phyloP scores from a whole-genome alignment of 2,797 vertebrate species.

The Mormyrops boulengeri region DNA sequence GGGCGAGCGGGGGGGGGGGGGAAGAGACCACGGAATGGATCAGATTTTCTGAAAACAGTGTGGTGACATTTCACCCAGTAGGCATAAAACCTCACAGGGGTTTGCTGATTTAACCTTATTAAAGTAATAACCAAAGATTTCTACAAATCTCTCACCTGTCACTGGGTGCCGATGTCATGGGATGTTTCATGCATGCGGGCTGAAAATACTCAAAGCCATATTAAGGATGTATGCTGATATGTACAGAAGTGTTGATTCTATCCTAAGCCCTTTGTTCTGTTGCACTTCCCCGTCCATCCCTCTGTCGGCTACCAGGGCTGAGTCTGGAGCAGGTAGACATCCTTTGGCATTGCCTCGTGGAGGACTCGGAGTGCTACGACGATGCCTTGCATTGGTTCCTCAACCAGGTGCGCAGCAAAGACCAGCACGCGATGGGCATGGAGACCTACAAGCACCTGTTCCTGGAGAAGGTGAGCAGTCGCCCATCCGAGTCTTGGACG shows the following conservation, averaged over 20 bases:
- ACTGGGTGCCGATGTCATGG: not conserved
- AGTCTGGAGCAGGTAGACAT: slow-evolving; percentile 98
- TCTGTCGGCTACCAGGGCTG: slow-evolving; percentile 61
- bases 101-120: not conserved
- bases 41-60: not conserved
- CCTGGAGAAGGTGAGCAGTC: slow-evolving; percentile 81
- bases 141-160: not conserved
- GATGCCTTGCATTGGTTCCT: slow-evolving; percentile 98
- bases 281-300: no score
- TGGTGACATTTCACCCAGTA: not conserved
- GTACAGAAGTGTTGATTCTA: not conserved
- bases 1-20: not conserved
- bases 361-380: slow-evolving; percentile 91
- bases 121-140: not conserved
- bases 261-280: not conserved
- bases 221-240: not conserved
- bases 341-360: slow-evolving; percentile 96
- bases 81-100: not conserved
- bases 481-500: not conserved
- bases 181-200: not conserved
- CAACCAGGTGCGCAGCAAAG: slow-evolving; percentile 98
- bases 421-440: slow-evolving; percentile 99
- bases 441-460: slow-evolving; percentile 99
- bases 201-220: not conserved
- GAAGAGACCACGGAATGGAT: no score